phyloP scores from a whole-genome alignment of 2,113 vertebrate species.

The Tachuris rubrigastra region DNA sequence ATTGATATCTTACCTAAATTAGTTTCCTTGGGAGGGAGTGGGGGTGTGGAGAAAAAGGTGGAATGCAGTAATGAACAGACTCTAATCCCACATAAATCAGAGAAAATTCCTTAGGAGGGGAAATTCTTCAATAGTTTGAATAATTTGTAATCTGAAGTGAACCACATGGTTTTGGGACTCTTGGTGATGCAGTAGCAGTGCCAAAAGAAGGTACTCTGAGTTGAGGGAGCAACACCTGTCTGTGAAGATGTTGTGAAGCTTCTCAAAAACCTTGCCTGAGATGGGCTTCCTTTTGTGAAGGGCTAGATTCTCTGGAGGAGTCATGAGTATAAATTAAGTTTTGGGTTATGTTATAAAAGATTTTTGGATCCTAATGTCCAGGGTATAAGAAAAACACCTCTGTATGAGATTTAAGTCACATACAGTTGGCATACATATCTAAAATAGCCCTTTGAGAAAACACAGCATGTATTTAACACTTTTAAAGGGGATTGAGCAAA shows the following conservation, averaged over 20 bases:
- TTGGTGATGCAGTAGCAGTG: fast-evolving
- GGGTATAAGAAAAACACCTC: neutral
- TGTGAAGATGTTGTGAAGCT: neutral
- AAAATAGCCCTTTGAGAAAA: neutral
- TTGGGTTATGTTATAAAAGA: neutral
- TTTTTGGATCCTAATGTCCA: neutral
- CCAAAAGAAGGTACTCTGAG: neutral
- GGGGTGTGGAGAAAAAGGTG: fast-evolving
- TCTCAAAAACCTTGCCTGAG: neutral
- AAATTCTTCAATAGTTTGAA: neutral
- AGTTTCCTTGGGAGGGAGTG: neutral
- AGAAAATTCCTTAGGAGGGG: neutral
- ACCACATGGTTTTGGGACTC: fast-evolving
- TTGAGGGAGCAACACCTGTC: neutral
- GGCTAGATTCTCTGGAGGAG: neutral
- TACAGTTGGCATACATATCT: neutral
- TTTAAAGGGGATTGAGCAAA: neutral
- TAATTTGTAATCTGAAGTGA: neutral
- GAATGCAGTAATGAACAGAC: neutral
- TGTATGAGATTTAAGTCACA: neutral
- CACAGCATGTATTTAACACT: neutral
- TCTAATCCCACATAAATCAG: neutral
- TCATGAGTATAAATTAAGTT: neutral
- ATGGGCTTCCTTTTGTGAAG: neutral
- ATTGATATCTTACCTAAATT: neutral